Evolutionary conservation across 2,888 invertebrate species (phyloP), one percentile per base, ranked within the genome.

Genomic region (Teinopalpus imperialis): DNA sequence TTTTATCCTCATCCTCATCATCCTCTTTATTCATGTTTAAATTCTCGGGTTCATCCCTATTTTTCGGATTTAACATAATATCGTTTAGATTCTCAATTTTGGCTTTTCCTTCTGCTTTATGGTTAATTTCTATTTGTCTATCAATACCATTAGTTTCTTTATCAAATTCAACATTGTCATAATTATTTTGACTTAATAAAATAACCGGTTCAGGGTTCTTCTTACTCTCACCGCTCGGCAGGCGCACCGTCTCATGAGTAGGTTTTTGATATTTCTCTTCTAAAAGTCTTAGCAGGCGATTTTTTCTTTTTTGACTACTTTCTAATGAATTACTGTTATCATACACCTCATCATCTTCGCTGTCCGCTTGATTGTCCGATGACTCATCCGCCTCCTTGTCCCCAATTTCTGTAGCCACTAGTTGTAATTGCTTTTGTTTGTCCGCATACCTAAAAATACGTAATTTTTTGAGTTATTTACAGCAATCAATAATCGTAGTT

Each of bases 351-450:
- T 81, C 81, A n/a, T 86, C 83, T 40, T 85, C 88, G 52, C 80
- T 83, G 44, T 85, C 86, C 1, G 69, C 61, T n/a, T n/a, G n/a
- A n/a, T n/a, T n/a, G n/a, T n/a, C n/a, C 2, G 85, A 81, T 4
- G 88, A 86, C 51, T 86, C 82, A 9, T 88, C 83, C 0, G 83
- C 86, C 54, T 88, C 88, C 49, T 83, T 85, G 43, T 88, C 88
- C 3, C 75, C 81, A 31, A 88, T 83, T 62, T 86, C 87, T 45
- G 59, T 77, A 39, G 70, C 79, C 63, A 81, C 82, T 45, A 88
- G 61, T 43, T 81, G 79, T 20, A 87, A 57, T 59, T 68, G 79
- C 45, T 74, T 81, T 57, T 88, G 87, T 54, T 74, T 74, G 37
- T 86, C 86, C 30, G 76, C 86, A 68, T 60, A 88, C 51, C 88